Base-by-base conservation (phyloP, 2,113 vertebrate species). In the Catharus bicknelli region DNA sequence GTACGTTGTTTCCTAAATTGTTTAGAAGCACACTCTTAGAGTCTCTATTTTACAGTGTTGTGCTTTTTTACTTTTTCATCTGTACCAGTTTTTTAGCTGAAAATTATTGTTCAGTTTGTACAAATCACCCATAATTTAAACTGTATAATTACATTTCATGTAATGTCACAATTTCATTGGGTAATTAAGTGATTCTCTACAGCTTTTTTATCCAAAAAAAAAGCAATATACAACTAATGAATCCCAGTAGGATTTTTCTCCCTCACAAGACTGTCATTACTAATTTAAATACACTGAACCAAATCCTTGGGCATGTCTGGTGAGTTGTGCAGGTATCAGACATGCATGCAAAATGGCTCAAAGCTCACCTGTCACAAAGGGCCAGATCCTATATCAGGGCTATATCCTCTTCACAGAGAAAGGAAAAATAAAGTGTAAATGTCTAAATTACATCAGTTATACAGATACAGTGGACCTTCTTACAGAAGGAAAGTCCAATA, bases 51-150 rank as follows among this genome's bases (percentile, higher is more conserved):
- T 95, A 97, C 48, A 96, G 59, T 20, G 66, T 94, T 98, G 97
- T 97, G 95, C 97, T 97, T 97, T 95, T 96, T 92, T 63, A 94
- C 89, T 96, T 96, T 95, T 84, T 96, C 64, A 96, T 70, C 85
- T 91, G 90, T 95, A 95, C 82, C 89, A 88, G 13, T 57, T 95
- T 95, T 94, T 94, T 86, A 96, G 51, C 67, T 96, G 94, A 95
- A 97, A 97, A 93, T 83, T 90, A 95, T 72, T 92, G 45, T 94
- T 96, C 88, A 67, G 11, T 90, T 95, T 96, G 89, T 78, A 97
- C 72, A 97, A 80, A 81, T 93, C 88, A 93, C 68, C 91, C 90
- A 95, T 95, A 45, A 92, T 85, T 95, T 95, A 95, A 95, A 96
- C 86, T 83, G 86, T 61, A 83, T 80, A 82, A 92, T 96, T 96